phyloP scores from a whole-genome alignment of 1,140 invertebrate genomes.

The Pseudomyrmex dendroicus region DNA sequence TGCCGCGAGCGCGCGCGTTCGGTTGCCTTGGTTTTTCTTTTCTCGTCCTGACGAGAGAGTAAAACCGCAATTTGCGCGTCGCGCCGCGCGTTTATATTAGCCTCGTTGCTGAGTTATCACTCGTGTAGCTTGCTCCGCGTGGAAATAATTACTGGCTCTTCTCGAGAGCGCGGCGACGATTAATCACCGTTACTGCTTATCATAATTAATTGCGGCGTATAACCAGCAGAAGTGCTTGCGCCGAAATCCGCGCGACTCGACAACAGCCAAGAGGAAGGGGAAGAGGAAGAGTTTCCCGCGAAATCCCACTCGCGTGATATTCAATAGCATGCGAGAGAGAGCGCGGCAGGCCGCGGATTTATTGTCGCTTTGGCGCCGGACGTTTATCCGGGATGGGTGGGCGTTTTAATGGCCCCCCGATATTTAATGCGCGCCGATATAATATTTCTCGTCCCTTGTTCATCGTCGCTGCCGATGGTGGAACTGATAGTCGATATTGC shows the following conservation, averaged over 20 bases:
- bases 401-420: conserved; percentile 56
- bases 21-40: background rate
- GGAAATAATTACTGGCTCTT: conserved; percentile 64
- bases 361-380: conserved; percentile 33
- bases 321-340: conserved; percentile 22
- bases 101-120: conserved; percentile 51
- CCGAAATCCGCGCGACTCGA: conserved; percentile 46
- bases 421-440: conserved; percentile 55
- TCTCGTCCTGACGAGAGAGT: conserved; percentile 42
- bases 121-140: conserved; percentile 35
- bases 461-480: background rate
- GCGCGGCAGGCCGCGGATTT: conserved; percentile 38
- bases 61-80: conserved; percentile 48
- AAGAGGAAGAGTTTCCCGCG: background rate
- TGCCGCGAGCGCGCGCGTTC: background rate
- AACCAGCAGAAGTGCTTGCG: conserved; percentile 29
- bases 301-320: conserved; percentile 44
- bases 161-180: conserved; percentile 46
- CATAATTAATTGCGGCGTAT: conserved; percentile 64
- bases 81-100: conserved; percentile 46
- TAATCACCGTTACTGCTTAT: conserved; percentile 66
- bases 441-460: conserved; percentile 54
- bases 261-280: conserved; percentile 1
- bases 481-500: background rate
- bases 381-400: conserved; percentile 53